Conservation (phyloP, 92 coral and sea anemone species). For the Umimayanthus chanpuru region DNA sequence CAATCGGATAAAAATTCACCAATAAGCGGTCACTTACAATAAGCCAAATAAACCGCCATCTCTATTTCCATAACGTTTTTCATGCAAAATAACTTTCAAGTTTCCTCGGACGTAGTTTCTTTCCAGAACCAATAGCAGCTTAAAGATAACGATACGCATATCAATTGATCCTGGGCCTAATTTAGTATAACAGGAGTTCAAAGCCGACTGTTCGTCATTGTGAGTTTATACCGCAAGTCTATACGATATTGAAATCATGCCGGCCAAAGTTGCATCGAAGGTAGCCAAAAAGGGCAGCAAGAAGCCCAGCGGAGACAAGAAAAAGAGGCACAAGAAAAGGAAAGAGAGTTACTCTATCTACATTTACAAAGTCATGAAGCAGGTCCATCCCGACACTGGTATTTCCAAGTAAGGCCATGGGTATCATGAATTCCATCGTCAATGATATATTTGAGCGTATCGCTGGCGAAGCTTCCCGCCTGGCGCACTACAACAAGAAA, state of each 20-base stretch:
- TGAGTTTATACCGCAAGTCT: slow-evolving; percentile 18
- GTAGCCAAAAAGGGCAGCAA: background rate
- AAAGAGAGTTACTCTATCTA: too few species aligned
- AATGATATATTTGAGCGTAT: slow-evolving; percentile 21
- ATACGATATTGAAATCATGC: slow-evolving; percentile 19
- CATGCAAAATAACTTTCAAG: background rate
- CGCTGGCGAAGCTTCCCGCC: too few species aligned
- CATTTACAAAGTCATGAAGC: too few species aligned
- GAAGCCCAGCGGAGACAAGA: background rate
- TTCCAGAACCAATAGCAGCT: slow-evolving; percentile 16
- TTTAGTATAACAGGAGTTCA: slow-evolving; percentile 30
- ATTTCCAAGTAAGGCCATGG: too few species aligned
- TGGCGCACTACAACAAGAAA: too few species aligned
- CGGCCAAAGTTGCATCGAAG: background rate
- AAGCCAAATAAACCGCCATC: slow-evolving; percentile 11
- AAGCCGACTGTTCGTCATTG: slow-evolving; percentile 6
- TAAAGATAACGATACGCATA: slow-evolving; percentile 25
- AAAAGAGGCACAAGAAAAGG: slow-evolving; percentile 13
- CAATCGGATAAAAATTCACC: too few species aligned
- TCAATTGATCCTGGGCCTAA: slow-evolving; percentile 28
- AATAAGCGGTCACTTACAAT: too few species aligned
- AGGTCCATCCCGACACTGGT: too few species aligned
- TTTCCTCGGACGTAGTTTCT: slow-evolving; percentile 10
- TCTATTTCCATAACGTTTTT: slow-evolving; percentile 26
- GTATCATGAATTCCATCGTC: background rate